phyloP scores from a whole-genome alignment of 2,113 vertebrate genomes.

The Ariopsis seemanni region DNA sequence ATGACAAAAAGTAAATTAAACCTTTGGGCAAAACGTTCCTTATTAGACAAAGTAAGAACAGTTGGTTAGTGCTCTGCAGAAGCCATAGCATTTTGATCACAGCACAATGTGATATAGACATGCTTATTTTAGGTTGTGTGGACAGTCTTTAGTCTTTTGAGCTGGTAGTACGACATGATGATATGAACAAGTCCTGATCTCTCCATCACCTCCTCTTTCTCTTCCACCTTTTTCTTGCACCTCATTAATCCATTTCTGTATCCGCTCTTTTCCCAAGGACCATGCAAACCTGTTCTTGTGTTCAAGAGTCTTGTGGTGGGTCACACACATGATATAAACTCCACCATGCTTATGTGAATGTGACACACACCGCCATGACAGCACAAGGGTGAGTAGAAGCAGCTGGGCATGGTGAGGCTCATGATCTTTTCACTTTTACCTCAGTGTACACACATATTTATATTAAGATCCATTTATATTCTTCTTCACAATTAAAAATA shows the following conservation, averaged over 20 bases:
- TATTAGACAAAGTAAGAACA: constrained; percentile 31
- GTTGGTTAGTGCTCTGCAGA: constrained; percentile 66
- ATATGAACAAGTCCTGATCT: constrained; percentile 70
- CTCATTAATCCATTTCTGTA: constrained; percentile 75
- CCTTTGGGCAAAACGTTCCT: constrained; percentile 59
- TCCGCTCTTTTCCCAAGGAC: constrained; percentile 79
- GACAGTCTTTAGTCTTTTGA: constrained; percentile 72
- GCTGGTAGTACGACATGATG: constrained; percentile 64
- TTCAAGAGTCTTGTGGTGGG: constrained; percentile 46
- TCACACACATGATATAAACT: constrained; percentile 57
- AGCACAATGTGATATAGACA: constrained; percentile 78
- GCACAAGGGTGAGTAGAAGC: constrained; percentile 76
- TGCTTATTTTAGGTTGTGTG: constrained; percentile 73
- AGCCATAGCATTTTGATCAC: constrained; percentile 64
- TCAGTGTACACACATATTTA: constrained; percentile 63
- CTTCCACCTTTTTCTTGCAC: constrained; percentile 40
- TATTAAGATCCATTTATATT: constrained; percentile 67
- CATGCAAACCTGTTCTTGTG: constrained; percentile 72
- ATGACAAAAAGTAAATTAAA: constrained; percentile 73
- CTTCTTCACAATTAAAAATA: constrained; percentile 59
- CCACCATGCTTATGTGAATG: constrained; percentile 62
- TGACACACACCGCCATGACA: constrained; percentile 50
- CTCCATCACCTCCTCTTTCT: constrained; percentile 52
- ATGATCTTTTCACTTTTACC: constrained; percentile 69
- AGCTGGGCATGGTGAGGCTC: constrained; percentile 78